phyloP scores from a whole-genome alignment of 2,888 invertebrate genomes.

The Ellobium chinense region DNA sequence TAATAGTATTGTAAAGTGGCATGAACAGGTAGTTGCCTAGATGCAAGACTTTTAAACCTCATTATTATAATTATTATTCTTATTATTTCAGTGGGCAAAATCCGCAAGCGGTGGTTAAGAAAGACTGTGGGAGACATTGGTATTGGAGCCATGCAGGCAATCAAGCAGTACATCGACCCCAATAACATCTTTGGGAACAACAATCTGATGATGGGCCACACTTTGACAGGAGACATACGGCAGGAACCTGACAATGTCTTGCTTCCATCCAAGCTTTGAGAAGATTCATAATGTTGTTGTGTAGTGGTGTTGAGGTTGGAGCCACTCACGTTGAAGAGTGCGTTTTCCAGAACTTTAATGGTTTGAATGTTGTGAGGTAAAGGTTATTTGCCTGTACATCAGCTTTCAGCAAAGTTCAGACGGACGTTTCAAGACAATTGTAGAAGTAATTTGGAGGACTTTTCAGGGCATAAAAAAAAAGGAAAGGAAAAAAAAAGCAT shows the following conservation, averaged over 20 bases:
- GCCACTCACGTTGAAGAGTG: not conserved
- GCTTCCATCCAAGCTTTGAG: conserved; percentile 44
- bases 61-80: not conserved
- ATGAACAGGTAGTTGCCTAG: no score
- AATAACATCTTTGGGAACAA: conserved; percentile 95
- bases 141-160: conserved; percentile 86
- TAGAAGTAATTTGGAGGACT: no score
- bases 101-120: conserved; percentile 91
- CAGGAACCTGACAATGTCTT: conserved; percentile 21
- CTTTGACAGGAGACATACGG: not conserved
- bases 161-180: conserved; percentile 94
- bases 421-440: no score
- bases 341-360: not conserved
- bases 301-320: no score
- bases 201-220: conserved; percentile 84
- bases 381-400: no score
- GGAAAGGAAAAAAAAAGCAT: no score
- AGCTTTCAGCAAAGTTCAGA: no score
- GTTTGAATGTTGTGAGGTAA: no score
- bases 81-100: conserved; percentile 87
- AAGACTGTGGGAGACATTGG: conserved; percentile 91
- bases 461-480: no score
- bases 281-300: no score
- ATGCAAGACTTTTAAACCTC: not conserved
- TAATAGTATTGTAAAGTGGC: no score